These are phyloP conservation scores for Periphyllus acericola DNA, from an alignment of 2,888 invertebrate genomes.

Conservation along the genomic window DNA sequence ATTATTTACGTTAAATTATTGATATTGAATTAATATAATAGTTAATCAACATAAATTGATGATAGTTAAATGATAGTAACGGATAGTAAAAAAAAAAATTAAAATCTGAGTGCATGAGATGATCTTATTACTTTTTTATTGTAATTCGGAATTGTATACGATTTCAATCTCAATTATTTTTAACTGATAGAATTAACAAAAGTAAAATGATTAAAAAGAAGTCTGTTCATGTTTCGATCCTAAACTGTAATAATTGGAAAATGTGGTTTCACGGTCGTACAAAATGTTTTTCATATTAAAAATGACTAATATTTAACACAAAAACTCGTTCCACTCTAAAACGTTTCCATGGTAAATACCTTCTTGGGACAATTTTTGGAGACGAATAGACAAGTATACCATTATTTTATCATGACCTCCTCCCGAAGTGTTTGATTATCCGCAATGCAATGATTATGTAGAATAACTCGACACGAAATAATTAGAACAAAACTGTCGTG, in stretches of 20 bases:
- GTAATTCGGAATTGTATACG: background rate
- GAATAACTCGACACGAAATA: slow-evolving; percentile 29
- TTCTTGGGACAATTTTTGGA: background rate
- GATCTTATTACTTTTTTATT: no score
- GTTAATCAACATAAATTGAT: no score
- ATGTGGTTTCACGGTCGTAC: background rate
- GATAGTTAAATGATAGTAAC: no score
- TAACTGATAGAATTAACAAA: background rate
- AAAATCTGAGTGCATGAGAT: no score
- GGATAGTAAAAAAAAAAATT: no score
- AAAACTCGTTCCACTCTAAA: slow-evolving; percentile 45
- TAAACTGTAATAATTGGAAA: background rate
- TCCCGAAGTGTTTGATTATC: background rate
- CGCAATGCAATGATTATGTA: background rate
- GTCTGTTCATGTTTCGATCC: background rate
- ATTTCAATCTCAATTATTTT: background rate
- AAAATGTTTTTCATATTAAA: background rate
- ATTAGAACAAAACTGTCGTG: slow-evolving; percentile 61
- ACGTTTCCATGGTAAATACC: background rate
- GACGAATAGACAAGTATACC: slow-evolving; percentile 3
- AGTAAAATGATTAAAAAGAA: background rate
- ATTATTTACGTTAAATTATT: no score
- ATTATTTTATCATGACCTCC: background rate
- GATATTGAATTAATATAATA: no score
- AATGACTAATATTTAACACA: background rate